These are phyloP conservation scores for Phenganax stokvisi DNA, from an alignment of 92 coral and sea anemone genomes.

Conservation along the genomic window DNA sequence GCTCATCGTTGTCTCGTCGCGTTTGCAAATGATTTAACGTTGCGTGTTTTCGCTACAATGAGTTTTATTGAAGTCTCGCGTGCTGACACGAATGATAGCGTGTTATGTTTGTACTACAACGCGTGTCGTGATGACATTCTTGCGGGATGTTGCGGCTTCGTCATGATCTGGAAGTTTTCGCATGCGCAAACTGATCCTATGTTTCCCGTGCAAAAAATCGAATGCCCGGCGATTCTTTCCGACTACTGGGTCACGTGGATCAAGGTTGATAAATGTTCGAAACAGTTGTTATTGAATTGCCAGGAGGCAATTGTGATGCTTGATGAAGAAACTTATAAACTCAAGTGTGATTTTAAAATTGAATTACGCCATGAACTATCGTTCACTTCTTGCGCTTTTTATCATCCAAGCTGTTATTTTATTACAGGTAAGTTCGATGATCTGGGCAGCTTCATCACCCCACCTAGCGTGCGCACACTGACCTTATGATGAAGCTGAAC, in stretches of 20 bases:
- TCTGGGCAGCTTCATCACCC: not conserved
- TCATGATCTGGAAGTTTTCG: slow-evolving; percentile 87
- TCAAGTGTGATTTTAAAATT: slow-evolving; percentile 57
- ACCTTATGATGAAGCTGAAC: not conserved
- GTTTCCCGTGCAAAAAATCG: slow-evolving; percentile 63
- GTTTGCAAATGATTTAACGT: slow-evolving; percentile 59
- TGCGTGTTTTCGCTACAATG: slow-evolving; percentile 59
- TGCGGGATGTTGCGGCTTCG: slow-evolving; percentile 78
- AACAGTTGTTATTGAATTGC: slow-evolving; percentile 70
- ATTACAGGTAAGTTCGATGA: slow-evolving; percentile 55
- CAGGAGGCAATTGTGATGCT: slow-evolving; percentile 72
- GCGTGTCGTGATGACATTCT: slow-evolving; percentile 74
- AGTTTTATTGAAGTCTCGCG: slow-evolving; percentile 66
- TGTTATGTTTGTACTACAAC: slow-evolving; percentile 71
- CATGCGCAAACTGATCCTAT: slow-evolving; percentile 83
- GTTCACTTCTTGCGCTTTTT: slow-evolving; percentile 80
- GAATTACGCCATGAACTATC: slow-evolving; percentile 47
- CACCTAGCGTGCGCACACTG: not conserved
- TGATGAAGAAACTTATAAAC: slow-evolving; percentile 50
- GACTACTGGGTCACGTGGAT: slow-evolving; percentile 79
- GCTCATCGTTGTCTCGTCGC: slow-evolving; percentile 74
- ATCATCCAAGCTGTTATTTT: slow-evolving; percentile 78
- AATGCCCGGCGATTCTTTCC: slow-evolving; percentile 56
- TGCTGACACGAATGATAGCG: slow-evolving; percentile 55
- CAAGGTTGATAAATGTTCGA: slow-evolving; percentile 55